Evolutionary conservation across 2,888 invertebrate genomes (phyloP).

Genomic region (Rhamnusium bicolor): DNA sequence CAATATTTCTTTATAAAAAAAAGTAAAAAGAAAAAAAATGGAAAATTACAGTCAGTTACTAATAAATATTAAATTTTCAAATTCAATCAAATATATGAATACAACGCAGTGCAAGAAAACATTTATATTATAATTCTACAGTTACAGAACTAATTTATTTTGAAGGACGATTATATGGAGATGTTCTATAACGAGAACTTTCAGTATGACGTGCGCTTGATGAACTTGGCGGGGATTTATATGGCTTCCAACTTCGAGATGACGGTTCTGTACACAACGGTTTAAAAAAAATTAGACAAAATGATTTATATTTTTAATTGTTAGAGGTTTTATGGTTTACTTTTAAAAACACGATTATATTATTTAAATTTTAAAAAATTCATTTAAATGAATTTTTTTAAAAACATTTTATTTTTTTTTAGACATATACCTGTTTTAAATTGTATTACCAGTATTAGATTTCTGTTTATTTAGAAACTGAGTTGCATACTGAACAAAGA

Average conservation of each 20-base stretch:
- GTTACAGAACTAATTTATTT: constrained; percentile 68
- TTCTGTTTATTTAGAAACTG: not conserved
- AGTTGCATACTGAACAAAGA: not conserved
- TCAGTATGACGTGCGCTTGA: constrained; percentile 71
- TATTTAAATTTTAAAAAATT: constrained; percentile 20
- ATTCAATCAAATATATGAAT: not conserved
- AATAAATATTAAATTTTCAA: not conserved
- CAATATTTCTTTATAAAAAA: not conserved
- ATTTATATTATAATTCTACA: constrained; percentile 8
- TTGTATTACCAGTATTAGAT: not conserved
- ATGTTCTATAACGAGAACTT: constrained; percentile 74
- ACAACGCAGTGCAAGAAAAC: constrained; percentile 9
- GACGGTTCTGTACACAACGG: constrained; percentile 63
- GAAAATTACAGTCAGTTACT: not conserved
- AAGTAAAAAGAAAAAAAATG: not conserved
- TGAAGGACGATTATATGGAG: constrained; percentile 75
- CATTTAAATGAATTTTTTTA: not conserved
- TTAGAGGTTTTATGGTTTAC: constrained; percentile 18
- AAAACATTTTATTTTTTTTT: constrained; percentile 4
- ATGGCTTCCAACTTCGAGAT: constrained; percentile 75
- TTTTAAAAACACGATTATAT: constrained; percentile 24
- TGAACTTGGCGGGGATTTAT: constrained; percentile 73
- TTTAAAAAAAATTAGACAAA: constrained; percentile 38
- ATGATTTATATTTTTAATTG: constrained; percentile 28
- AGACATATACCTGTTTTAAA: not conserved